Conservation (phyloP, 1,140 invertebrate genomes). For the Muscidifurax raptorellus region DNA sequence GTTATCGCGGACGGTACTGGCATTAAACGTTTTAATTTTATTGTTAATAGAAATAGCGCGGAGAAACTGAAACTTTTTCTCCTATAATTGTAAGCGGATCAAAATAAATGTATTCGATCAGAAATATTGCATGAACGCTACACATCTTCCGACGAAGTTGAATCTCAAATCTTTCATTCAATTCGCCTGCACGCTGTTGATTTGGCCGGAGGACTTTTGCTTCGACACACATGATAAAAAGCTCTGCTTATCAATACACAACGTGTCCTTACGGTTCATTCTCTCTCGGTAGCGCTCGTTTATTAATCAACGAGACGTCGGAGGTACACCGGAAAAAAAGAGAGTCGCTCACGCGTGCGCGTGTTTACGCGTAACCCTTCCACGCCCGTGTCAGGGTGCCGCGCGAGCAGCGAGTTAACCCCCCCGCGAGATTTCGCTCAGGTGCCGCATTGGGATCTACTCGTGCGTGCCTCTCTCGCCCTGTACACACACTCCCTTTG, state of each 20-base stretch:
- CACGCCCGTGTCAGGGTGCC: background rate
- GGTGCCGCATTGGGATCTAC: constrained; percentile 56
- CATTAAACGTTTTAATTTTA: background rate
- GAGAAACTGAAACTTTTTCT: background rate
- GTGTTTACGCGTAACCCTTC: background rate
- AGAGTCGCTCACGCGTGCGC: background rate
- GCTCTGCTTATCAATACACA: background rate
- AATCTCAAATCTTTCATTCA: no score
- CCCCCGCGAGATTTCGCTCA: constrained; percentile 52
- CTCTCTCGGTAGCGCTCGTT: background rate
- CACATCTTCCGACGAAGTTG: no score
- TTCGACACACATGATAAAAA: no score
- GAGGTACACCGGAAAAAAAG: no score
- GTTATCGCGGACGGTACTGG: no score
- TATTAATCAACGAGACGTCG: constrained; percentile 29
- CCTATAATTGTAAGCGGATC: background rate
- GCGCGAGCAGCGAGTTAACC: background rate
- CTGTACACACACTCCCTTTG: background rate
- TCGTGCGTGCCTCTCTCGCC: constrained; percentile 42
- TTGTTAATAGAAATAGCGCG: background rate
- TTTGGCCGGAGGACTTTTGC: no score
- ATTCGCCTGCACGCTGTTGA: background rate
- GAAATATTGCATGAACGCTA: no score
- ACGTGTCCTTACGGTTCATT: background rate
- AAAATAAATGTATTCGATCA: no score